These are phyloP conservation scores for Pyrgilauda ruficollis DNA, from an alignment of 2,113 vertebrate genomes.

Conservation along the genomic window DNA sequence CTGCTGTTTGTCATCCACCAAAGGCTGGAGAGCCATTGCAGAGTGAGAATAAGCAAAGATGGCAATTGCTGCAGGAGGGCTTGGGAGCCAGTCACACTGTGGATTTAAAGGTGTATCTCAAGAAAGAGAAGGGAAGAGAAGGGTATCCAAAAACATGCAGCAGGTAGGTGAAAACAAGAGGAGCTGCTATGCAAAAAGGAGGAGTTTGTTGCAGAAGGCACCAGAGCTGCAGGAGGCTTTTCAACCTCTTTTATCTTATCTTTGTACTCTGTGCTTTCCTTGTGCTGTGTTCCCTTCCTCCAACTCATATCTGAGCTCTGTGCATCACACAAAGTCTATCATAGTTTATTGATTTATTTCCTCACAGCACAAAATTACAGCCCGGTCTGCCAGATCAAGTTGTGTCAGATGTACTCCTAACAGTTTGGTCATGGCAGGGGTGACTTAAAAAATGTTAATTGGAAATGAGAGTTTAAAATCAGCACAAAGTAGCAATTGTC, in stretches of 20 bases:
- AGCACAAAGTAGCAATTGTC: neutral
- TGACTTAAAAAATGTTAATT: conserved; percentile 15
- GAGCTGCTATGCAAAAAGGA: neutral
- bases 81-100: neutral
- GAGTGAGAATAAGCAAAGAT: neutral
- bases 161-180: neutral
- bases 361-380: neutral
- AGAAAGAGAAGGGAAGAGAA: neutral
- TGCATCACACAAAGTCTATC: neutral
- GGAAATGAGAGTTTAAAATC: conserved; percentile 38
- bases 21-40: accelerated
- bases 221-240: neutral
- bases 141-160: neutral
- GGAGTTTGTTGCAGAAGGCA: neutral
- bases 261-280: neutral
- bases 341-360: neutral
- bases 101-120: neutral
- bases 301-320: neutral
- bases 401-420: neutral
- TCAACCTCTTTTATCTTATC: neutral
- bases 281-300: neutral
- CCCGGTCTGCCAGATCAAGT: neutral
- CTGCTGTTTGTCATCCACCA: neutral
- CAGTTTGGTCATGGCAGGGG: neutral
- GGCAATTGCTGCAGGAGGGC: neutral